A percentile compares a stretch with the other conserved stretches of the same genome.
These are phyloP conservation scores for sheep (Ovis aries) DNA, from an alignment of 2,113 vertebrate species.

Conservation along the genomic window ARS-UI_Ramb_v3.0 NC_056057.1:119223501-119224000, in stretches of 20 bases:
- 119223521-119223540: not conserved
- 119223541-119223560: not conserved
- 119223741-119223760: accelerated
- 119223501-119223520: not conserved
- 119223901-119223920: not conserved
- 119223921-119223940: not conserved
- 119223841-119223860: not conserved
- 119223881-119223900: not conserved
- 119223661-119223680: not conserved
- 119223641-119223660: not conserved
- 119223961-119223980: accelerated
- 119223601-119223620: not conserved
- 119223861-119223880: too few relatives aligned
- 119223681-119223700: not conserved
- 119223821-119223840: not conserved
- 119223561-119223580: accelerated
- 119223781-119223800: not conserved
- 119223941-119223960: not conserved
- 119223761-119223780: not conserved
- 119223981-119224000: accelerated
- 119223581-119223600: accelerated
- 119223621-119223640: not conserved
- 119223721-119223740: accelerated
- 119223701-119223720: not conserved
- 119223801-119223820: not conserved